Percentiles rank a stretch among this genome's conserved stretches.
Evolutionary conservation across 2,888 invertebrate species (phyloP).

Genomic region (Cetonia aurata): DNA sequence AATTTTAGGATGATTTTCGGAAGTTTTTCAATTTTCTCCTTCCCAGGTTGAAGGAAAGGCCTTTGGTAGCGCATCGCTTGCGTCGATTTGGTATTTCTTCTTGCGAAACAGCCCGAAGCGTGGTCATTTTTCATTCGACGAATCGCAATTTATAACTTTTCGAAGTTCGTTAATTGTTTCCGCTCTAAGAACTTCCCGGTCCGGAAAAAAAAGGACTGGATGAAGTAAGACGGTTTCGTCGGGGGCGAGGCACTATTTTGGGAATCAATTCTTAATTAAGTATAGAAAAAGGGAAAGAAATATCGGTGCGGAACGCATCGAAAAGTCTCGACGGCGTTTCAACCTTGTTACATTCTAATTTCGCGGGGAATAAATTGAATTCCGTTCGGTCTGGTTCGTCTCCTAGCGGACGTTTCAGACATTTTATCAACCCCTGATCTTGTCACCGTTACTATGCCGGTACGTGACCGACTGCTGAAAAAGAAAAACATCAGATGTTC

Average conservation of each 20-base stretch:
- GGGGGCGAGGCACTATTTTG: too few species aligned
- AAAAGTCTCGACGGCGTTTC: too few species aligned
- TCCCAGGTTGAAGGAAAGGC: slow-evolving; percentile 20
- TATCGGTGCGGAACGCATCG: too few species aligned
- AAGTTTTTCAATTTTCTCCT: slow-evolving; percentile 36
- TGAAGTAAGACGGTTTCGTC: too few species aligned
- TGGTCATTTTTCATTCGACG: slow-evolving; percentile 38
- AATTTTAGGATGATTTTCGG: slow-evolving; percentile 27
- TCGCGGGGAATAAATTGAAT: too few species aligned
- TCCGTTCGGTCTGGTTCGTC: background rate
- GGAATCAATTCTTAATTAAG: background rate
- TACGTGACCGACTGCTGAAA: background rate
- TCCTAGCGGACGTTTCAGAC: background rate
- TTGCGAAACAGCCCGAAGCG: slow-evolving; percentile 2
- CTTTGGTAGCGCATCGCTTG: background rate
- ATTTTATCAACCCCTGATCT: slow-evolving; percentile 1
- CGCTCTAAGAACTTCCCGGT: background rate
- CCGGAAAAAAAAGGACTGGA: too few species aligned
- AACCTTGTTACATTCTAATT: too few species aligned
- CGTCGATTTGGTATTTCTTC: background rate
- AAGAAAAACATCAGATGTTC: slow-evolving; percentile 23
- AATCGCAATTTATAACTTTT: slow-evolving; percentile 39
- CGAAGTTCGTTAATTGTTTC: slow-evolving; percentile 32
- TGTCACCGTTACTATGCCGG: background rate
- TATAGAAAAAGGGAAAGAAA: too few species aligned